Evolutionary conservation across 2,888 invertebrate species (phyloP).

Genomic region (Polylopha cassiicola): DNA sequence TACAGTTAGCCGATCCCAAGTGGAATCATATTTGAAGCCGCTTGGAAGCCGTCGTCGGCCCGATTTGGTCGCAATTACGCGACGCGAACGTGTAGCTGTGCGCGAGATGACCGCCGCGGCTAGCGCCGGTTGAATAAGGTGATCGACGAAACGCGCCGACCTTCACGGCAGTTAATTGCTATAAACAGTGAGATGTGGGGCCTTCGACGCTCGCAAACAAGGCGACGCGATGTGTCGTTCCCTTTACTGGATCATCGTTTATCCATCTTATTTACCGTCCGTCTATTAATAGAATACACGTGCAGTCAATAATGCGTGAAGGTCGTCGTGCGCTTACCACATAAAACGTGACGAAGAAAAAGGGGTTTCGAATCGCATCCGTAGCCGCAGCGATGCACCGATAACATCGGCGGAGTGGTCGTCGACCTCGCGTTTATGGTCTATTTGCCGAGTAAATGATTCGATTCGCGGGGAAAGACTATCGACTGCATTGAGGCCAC

Average conservation of each 20-base stretch:
- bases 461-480: constrained; percentile 23
- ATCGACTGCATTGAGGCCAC: constrained; percentile 1
- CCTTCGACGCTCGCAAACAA: too few relatives aligned
- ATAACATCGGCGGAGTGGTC: too few relatives aligned
- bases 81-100: constrained; percentile 30
- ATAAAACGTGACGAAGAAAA: too few relatives aligned
- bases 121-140: constrained; percentile 28
- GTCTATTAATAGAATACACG: too few relatives aligned
- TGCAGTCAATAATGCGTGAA: too few relatives aligned
- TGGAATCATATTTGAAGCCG: constrained; percentile 34
- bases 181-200: constrained; percentile 32
- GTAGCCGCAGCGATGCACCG: too few relatives aligned
- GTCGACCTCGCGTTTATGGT: neutral
- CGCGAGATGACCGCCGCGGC: constrained; percentile 28
- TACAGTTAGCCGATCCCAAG: constrained; percentile 32
- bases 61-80: constrained; percentile 44
- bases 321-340: too few relatives aligned
- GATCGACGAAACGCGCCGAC: constrained; percentile 37
- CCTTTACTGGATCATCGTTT: too few relatives aligned
- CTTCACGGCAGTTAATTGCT: constrained; percentile 51
- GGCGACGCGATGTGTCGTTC: too few relatives aligned
- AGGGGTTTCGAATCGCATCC: too few relatives aligned
- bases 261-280: too few relatives aligned
- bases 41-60: constrained; percentile 28
- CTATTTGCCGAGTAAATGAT: constrained; percentile 1